A percentile compares a stretch with the other conserved stretches of the same genome.
Conservation (phyloP, 2,113 vertebrate genomes). For the Dromaius novaehollandiae region DNA sequence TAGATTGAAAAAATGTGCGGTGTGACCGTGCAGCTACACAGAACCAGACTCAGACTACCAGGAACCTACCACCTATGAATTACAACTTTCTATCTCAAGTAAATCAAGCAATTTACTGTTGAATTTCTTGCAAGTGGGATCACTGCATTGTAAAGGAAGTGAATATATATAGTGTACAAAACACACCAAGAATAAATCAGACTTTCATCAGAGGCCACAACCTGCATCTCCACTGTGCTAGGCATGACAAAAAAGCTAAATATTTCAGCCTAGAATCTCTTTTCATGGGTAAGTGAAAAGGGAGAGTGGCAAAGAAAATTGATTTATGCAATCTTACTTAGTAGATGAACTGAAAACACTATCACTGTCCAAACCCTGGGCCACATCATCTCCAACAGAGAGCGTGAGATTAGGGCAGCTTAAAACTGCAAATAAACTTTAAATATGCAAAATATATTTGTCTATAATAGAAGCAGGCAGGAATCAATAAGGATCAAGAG, state of each 20-base stretch:
- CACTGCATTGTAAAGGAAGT: not conserved
- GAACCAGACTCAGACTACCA: not conserved
- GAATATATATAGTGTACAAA: not conserved
- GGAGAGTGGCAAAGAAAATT: not conserved
- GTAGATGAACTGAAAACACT: not conserved
- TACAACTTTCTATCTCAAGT: not conserved
- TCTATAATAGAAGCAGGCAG: not conserved
- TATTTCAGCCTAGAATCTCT: not conserved
- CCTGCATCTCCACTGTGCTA: not conserved
- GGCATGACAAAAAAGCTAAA: not conserved
- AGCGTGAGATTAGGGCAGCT: not conserved
- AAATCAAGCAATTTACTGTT: not conserved
- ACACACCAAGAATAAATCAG: not conserved
- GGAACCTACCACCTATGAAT: not conserved
- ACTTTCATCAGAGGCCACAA: not conserved
- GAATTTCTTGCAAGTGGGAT: not conserved
- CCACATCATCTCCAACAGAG: not conserved
- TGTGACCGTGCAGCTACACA: not conserved
- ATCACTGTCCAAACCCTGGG: not conserved
- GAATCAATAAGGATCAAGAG: not conserved
- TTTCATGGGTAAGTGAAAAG: not conserved
- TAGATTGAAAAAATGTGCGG: not conserved
- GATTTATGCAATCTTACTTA: not conserved
- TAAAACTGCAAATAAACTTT: not conserved
- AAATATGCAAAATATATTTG: not conserved